Conservation (phyloP, 2,888 invertebrate genomes). For the Oithona nana region DNA sequence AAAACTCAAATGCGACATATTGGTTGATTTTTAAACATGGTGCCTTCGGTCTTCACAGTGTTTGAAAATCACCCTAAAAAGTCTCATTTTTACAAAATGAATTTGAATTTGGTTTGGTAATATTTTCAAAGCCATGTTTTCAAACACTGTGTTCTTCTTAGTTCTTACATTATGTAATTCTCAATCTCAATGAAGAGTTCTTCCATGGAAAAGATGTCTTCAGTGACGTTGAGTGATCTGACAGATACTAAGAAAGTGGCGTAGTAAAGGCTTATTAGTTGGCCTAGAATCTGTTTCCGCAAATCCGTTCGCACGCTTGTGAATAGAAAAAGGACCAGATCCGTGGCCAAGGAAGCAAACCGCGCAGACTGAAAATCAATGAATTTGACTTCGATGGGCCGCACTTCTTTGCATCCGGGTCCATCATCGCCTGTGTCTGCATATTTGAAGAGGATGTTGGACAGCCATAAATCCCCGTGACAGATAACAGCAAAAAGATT, state of each 20-base stretch:
- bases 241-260: conserved; percentile 15
- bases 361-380: conserved; percentile 16
- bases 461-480: conserved; percentile 17
- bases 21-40: too few relatives aligned
- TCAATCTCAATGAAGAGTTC: conserved; percentile 15
- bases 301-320: conserved; percentile 8
- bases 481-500: conserved; percentile 15
- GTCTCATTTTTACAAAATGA: too few relatives aligned
- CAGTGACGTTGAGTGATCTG: conserved; percentile 13
- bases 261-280: conserved; percentile 12
- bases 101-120: too few relatives aligned
- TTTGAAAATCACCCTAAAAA: too few relatives aligned
- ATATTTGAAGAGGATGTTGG: conserved; percentile 17
- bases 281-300: not conserved
- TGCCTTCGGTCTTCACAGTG: too few relatives aligned
- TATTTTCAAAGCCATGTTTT: too few relatives aligned
- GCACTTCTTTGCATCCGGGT: not conserved
- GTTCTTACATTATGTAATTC: conserved; percentile 8
- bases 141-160: too few relatives aligned
- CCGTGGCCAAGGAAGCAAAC: conserved; percentile 13
- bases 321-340: conserved; percentile 12
- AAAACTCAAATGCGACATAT: too few relatives aligned
- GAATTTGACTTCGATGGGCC: conserved; percentile 16
- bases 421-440: not conserved
- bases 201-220: conserved; percentile 14